A percentile compares a stretch with the other conserved stretches of the same genome.
Conservation (phyloP, 2,113 vertebrate species). For the Cathartes aura region DNA sequence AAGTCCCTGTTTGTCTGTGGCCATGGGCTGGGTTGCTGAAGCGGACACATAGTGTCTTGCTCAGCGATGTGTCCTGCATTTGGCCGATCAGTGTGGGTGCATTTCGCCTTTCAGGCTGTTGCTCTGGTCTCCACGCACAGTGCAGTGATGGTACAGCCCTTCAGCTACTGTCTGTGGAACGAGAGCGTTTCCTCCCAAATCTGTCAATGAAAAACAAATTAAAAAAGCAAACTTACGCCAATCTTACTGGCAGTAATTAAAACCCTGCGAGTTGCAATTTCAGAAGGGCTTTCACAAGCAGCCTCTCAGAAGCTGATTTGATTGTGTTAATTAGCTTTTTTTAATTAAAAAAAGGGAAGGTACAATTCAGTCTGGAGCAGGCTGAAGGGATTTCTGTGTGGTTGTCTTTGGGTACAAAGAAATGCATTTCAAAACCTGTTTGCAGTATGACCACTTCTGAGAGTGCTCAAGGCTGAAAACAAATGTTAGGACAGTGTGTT, state of each 20-base stretch:
- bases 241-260: background rate
- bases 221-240: background rate
- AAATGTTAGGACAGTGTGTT: background rate
- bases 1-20: background rate
- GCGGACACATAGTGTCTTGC: accelerated
- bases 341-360: background rate
- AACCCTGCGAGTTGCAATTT: background rate
- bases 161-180: background rate
- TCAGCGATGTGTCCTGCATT: background rate
- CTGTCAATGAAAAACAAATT: background rate
- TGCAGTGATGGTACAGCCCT: background rate
- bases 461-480: background rate
- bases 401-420: background rate
- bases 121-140: accelerated
- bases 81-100: too few relatives aligned
- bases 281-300: background rate
- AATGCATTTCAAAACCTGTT: background rate
- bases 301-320: background rate
- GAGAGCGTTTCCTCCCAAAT: background rate
- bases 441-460: background rate
- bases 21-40: too few relatives aligned
- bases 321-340: background rate
- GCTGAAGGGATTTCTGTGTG: background rate
- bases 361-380: background rate
- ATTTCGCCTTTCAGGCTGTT: accelerated